Conservation (phyloP, 2,113 vertebrate genomes). For the Equus quagga region DNA sequence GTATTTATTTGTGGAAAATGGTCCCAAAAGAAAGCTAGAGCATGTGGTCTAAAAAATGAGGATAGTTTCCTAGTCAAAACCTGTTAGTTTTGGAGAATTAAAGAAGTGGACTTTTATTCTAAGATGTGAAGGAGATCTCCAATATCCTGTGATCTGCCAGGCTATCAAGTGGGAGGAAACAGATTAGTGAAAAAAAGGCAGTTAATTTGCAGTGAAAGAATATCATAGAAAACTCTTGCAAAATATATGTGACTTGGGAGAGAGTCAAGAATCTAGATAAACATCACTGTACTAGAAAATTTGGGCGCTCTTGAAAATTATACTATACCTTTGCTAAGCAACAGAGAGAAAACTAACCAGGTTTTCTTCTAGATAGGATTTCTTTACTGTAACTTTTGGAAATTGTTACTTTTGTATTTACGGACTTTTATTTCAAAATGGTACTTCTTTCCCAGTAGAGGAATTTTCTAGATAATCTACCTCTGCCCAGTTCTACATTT, state of each 20-base stretch:
- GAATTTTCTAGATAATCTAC: constrained; percentile 3
- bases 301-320: not conserved
- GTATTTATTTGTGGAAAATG: not conserved
- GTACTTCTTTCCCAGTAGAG: not conserved
- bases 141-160: not conserved
- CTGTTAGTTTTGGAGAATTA: not conserved
- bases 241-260: not conserved
- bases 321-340: not conserved
- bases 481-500: not conserved
- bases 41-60: not conserved
- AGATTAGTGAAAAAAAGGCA: not conserved
- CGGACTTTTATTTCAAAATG: constrained; percentile 4
- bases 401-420: not conserved
- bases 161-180: not conserved
- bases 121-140: not conserved
- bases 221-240: not conserved
- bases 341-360: not conserved
- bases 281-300: not conserved
- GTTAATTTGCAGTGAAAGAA: not conserved
- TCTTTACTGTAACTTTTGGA: not conserved
- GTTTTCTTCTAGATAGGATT: not conserved
- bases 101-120: constrained; percentile 36
- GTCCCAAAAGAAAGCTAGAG: not conserved
- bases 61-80: not conserved
- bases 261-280: not conserved